Evolutionary conservation across 1,140 invertebrate genomes (phyloP), one percentile per base, ranked within the genome.

Genomic region (Trichoplusia ni): DNA sequence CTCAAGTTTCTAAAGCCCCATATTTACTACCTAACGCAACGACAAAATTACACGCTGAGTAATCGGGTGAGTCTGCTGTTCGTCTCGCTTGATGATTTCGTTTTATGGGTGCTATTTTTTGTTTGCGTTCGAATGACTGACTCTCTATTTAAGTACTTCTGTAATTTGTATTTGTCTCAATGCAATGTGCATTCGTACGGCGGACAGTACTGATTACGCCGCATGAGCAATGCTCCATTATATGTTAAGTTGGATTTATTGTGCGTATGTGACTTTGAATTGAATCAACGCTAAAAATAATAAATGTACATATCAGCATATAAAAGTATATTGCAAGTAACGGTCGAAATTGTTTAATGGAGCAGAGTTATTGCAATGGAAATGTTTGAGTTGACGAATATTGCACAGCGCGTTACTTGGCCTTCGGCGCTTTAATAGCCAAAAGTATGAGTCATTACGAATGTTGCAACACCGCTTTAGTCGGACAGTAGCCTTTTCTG

Each of bases 11-110:
- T 75, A 68, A n/a, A 64, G 76, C 75, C 72, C 64, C 67, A 6
- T 16, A 14, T 18, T 13, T 16, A 49, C 13, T 56, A 58, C 66
- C 46, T 31, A 49, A 72, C 63, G 64, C 54, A 69, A 77, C 67
- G 71, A 79, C 77, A 69, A 82, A 86, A 86, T 89, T 86, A 83
- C 71, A 75, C 77, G 64, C 65, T 84, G 82, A 86, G 75, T 82
- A 89, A 89, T 81, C 75, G 76, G 75, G 71, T 75, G 80, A 80
- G 67, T 77, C 73, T 74, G 66, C 67, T 69, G 58, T 70, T 73
- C 73, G 77, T 75, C 62, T 74, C 73, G 76, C 64, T 73, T 54
- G 60, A 75, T 75, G 77, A 72, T 63, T 80, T 67, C 60, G 69
- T 77, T 75, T 79, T 78, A 75, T 73, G 58, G 66, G 29, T 37